Evolutionary conservation across 2,888 invertebrate genomes (phyloP), one percentile per base, ranked within the genome.

Genomic region (Caradrina clavipalpis): DNA sequence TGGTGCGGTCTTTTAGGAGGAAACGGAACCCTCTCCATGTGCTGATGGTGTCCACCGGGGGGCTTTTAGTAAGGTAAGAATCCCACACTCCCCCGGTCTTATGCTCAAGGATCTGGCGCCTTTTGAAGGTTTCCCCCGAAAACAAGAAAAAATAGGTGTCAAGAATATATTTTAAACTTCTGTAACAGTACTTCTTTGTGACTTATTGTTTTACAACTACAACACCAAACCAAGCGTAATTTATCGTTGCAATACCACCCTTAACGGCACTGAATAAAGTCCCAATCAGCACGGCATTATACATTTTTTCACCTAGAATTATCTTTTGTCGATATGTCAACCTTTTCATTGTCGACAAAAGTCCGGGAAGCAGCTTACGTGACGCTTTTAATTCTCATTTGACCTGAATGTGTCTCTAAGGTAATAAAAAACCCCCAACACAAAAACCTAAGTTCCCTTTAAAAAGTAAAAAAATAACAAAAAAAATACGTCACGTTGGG

Each of bases 241-340:
- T 51, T 51, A 21, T 31, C 53, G 58, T 45, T 68, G 42, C 31
- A 73, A 61, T 61, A 61, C 17, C 60, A 21, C 31, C 31, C 45
- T 67, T 78, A 67, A 51, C 1, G 1, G 19, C 10, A 47, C 2
- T 7, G n/a, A 21, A 64, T 78, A 74, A 59, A 57, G 78, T 71
- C 19, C 45, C 15, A 70, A 55, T 74, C 42, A 39, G 1, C 13
- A 13, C 10, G 54, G 51, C 57, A 42, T 51, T 3, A 5, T 62
- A 63, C 55, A n/a, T 49, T 26, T 22, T 60, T 47, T 19, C 31
- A 51, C 51, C 57, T 57, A 31, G 49, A 57, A 55, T 64, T 74
- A 67, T 74, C 54, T 57, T n/a, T 55, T 51, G 73, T 51, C 53
- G 66, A 77, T 67, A 61, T 60, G 64, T 69, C 77, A 64, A 61